Evolutionary conservation across 2,888 invertebrate species (phyloP).

Genomic region (Muscina levida): DNA sequence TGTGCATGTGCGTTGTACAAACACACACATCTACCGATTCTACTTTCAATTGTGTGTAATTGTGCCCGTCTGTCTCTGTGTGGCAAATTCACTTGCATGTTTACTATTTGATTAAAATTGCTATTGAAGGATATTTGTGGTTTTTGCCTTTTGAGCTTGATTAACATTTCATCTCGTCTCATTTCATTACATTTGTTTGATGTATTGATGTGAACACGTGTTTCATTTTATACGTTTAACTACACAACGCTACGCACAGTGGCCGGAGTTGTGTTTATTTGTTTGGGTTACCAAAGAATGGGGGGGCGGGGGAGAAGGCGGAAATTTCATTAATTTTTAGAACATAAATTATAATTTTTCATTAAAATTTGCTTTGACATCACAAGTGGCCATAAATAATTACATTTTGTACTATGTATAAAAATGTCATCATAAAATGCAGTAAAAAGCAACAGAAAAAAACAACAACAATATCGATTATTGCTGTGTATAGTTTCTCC

Average conservation of each 20-base stretch:
- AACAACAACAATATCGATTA: background rate
- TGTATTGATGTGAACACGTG: conserved; percentile 45
- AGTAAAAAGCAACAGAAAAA: background rate
- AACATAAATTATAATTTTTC: conserved; percentile 45
- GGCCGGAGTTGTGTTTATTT: conserved; percentile 12
- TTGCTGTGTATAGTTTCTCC: background rate
- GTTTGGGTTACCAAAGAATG: background rate
- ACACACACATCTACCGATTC: background rate
- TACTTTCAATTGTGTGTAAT: background rate
- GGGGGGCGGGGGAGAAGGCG: too few species aligned
- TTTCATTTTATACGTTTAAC: conserved; percentile 1
- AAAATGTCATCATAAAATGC: conserved; percentile 14
- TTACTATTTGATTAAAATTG: conserved; percentile 61
- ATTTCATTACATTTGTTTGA: conserved; percentile 11
- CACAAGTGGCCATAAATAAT: conserved; percentile 23
- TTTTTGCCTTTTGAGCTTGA: conserved; percentile 44
- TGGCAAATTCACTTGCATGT: conserved; percentile 3
- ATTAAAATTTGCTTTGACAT: conserved; percentile 39
- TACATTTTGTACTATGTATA: conserved; percentile 3
- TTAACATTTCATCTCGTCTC: conserved; percentile 45
- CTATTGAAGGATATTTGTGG: conserved; percentile 60
- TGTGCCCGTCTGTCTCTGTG: background rate
- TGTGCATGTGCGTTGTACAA: conserved; percentile 18
- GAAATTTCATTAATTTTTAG: conserved; percentile 52
- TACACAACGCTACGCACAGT: too few species aligned